Evolutionary conservation across 2,113 vertebrate genomes (phyloP).

Genomic region (human (Homo sapiens)): GRCh38 chr11:134421501-134422000

Average conservation of each 20-base stretch:
- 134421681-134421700: accelerated
- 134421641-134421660: background rate
- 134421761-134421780: background rate
- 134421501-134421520: no score
- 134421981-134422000: background rate
- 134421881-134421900: background rate
- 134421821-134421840: background rate
- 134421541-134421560: background rate
- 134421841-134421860: background rate
- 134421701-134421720: background rate
- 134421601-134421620: background rate
- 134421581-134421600: background rate
- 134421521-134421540: background rate
- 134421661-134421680: background rate
- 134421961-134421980: background rate
- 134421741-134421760: background rate
- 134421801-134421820: background rate
- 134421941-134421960: background rate
- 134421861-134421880: background rate
- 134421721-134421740: background rate
- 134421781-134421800: background rate
- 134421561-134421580: background rate
- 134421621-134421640: background rate
- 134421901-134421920: background rate
- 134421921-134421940: background rate